Evolutionary conservation across 37 sponge, comb jelly and placozoan species (phyloP).

Genomic region (Ephydatia muelleri): DNA sequence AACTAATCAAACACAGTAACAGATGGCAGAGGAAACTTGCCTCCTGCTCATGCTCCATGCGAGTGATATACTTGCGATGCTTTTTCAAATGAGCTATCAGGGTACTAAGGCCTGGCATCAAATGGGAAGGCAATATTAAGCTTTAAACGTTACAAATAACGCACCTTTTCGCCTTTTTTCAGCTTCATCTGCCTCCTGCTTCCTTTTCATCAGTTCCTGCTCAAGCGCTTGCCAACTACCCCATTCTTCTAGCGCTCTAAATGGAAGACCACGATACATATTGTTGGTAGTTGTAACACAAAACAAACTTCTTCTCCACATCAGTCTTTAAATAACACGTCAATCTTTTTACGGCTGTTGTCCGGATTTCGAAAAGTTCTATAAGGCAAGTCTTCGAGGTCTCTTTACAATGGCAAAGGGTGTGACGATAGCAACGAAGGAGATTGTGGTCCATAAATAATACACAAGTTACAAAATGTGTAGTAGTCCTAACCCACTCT

Average conservation of each 20-base stretch:
- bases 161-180: constrained; percentile 34
- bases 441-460: not conserved
- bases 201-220: constrained; percentile 47
- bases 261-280: not conserved
- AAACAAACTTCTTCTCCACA: constrained; percentile 72
- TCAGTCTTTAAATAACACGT: constrained; percentile 77
- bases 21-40: constrained; percentile 17
- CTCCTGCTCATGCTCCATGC: constrained; percentile 61
- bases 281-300: constrained; percentile 8
- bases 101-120: constrained; percentile 52
- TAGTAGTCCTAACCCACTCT: constrained; percentile 34
- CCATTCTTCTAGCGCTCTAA: constrained; percentile 88
- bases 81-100: constrained; percentile 88
- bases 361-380: constrained; percentile 67
- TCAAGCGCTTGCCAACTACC: constrained; percentile 81
- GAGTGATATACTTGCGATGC: constrained; percentile 44
- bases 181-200: constrained; percentile 55
- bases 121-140: not conserved
- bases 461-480: not conserved
- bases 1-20: constrained; percentile 14
- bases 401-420: constrained; percentile 50
- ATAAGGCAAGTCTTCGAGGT: constrained; percentile 60
- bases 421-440: not conserved
- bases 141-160: not conserved
- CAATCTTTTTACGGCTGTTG: constrained; percentile 15